These are phyloP conservation scores for Megathymus violae DNA, from an alignment of 1,140 invertebrate genomes.

Conservation along the genomic window DNA sequence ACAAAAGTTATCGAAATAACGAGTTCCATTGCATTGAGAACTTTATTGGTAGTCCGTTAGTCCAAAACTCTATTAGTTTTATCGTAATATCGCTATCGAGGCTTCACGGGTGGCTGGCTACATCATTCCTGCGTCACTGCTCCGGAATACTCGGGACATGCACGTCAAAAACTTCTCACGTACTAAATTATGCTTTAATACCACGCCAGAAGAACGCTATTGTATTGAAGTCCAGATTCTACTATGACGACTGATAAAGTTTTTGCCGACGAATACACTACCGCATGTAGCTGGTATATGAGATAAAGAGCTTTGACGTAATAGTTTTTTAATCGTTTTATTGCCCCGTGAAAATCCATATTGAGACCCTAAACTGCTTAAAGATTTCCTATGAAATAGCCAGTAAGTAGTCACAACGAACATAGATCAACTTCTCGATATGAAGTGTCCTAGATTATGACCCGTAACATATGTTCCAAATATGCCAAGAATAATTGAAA, in stretches of 20 bases:
- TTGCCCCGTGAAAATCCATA: constrained; percentile 15
- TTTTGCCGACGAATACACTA: constrained; percentile 31
- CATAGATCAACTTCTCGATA: no score
- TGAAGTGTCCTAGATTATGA: no score
- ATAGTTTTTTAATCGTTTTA: constrained; percentile 30
- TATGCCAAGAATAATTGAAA: no score
- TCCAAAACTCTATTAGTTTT: constrained; percentile 56
- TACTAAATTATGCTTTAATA: constrained; percentile 7
- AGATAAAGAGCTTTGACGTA: constrained; percentile 29
- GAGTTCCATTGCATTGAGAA: constrained; percentile 38
- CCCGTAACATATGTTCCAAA: no score
- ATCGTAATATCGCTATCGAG: constrained; percentile 54
- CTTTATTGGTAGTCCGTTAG: constrained; percentile 49
- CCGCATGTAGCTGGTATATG: constrained; percentile 27
- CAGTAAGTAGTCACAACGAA: no score
- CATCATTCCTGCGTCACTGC: constrained; percentile 46
- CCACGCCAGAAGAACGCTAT: background rate
- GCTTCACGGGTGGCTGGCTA: constrained; percentile 53
- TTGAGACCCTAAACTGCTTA: constrained; percentile 1
- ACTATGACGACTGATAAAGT: constrained; percentile 33
- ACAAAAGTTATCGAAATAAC: constrained; percentile 1
- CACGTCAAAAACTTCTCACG: constrained; percentile 4
- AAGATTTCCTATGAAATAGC: no score
- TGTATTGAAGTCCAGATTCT: background rate
- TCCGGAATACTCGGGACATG: constrained; percentile 32